phyloP scores from a whole-genome alignment of 2,888 invertebrate species.

The Fragum sueziense region DNA sequence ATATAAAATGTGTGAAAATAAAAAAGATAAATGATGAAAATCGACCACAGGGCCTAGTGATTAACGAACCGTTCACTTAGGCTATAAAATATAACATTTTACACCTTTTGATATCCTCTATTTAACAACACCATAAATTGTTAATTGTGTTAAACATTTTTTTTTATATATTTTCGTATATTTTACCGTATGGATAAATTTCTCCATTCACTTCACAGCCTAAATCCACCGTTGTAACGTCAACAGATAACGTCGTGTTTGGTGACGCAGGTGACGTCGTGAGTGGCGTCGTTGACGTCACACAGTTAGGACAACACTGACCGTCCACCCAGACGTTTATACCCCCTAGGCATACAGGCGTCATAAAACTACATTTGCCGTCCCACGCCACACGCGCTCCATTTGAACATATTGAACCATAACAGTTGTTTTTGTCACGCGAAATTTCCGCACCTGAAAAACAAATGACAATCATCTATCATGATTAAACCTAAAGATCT shows the following conservation, averaged over 20 bases:
- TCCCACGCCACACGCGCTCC: not conserved
- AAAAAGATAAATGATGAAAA: too few species aligned
- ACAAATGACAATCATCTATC: too few species aligned
- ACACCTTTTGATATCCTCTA: too few species aligned
- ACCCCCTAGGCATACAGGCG: not conserved
- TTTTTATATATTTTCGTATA: too few species aligned
- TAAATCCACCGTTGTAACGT: not conserved
- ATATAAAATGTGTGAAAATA: too few species aligned
- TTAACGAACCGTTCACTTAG: too few species aligned
- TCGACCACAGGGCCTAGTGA: too few species aligned
- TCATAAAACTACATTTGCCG: not conserved
- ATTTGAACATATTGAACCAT: not conserved
- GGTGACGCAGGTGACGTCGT: not conserved
- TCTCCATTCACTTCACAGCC: not conserved
- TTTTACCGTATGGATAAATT: not conserved
- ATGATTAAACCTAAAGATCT: too few species aligned
- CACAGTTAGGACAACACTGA: not conserved
- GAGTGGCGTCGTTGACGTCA: not conserved
- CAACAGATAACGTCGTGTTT: not conserved
- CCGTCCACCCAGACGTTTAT: not conserved
- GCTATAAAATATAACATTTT: too few species aligned
- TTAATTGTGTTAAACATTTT: too few species aligned
- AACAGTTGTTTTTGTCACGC: not conserved
- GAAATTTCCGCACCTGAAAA: not conserved
- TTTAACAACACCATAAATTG: too few species aligned